Percentiles rank a stretch among this genome's conserved stretches.
phyloP scores from a whole-genome alignment of 2,113 vertebrate genomes.

The Oreotragus oreotragus region DNA sequence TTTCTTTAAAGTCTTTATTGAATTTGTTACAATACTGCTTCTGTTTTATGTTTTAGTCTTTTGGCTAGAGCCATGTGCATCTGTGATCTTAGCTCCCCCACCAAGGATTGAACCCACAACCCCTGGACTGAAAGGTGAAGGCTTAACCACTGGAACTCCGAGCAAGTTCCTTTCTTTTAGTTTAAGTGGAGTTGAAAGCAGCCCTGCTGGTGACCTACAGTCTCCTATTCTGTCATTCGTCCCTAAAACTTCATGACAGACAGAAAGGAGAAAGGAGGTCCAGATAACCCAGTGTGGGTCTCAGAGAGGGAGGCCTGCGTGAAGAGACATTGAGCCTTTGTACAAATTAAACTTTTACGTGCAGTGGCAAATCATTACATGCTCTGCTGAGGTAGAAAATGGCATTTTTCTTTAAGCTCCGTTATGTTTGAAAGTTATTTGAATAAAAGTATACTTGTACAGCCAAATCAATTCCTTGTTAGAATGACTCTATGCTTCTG shows the following conservation, averaged over 20 bases:
- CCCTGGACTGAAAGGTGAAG: not conserved
- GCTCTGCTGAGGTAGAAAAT: slow-evolving; percentile 86
- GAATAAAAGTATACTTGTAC: slow-evolving; percentile 69
- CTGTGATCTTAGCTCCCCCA: not conserved
- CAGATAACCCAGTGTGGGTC: not conserved
- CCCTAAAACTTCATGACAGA: not conserved
- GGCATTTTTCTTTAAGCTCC: slow-evolving; percentile 75
- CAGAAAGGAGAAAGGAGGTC: not conserved
- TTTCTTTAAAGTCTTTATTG: not conserved
- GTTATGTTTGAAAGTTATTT: slow-evolving; percentile 78
- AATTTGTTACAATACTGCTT: not conserved
- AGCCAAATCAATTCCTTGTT: slow-evolving; percentile 75
- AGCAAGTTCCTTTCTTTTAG: not conserved
- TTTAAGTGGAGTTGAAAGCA: not conserved
- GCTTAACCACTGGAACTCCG: not conserved
- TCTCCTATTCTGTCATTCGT: not conserved
- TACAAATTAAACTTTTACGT: slow-evolving; percentile 75
- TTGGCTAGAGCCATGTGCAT: not conserved
- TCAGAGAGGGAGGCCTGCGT: not conserved
- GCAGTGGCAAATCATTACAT: slow-evolving; percentile 78
- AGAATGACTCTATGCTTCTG: slow-evolving; percentile 53
- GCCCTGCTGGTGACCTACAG: not conserved
- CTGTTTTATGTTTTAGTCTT: not conserved
- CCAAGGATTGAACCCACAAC: not conserved
- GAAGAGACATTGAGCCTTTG: slow-evolving; percentile 58